Percentiles rank a stretch among this genome's conserved stretches.
Conservation (phyloP, 1,140 invertebrate genomes). For the Hylaeus anthracinus region DNA sequence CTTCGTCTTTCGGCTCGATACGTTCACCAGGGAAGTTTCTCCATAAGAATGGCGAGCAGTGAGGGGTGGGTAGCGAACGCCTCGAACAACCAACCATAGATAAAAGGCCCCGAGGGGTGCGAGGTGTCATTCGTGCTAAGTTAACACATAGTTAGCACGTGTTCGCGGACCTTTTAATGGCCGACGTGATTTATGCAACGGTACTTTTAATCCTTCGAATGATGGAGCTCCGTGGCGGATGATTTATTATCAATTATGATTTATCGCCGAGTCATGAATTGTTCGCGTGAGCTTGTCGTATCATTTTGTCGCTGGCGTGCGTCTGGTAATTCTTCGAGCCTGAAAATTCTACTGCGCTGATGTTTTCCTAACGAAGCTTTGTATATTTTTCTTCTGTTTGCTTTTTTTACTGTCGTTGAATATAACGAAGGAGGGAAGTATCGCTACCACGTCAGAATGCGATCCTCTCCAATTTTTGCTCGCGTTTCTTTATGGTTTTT, state of each 20-base stretch:
- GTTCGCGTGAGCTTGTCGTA: not conserved
- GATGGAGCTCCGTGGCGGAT: not conserved
- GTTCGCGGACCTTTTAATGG: conserved; percentile 14
- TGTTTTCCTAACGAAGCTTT: too few species aligned
- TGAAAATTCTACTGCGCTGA: too few species aligned
- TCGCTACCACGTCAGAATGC: too few species aligned
- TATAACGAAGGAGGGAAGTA: too few species aligned
- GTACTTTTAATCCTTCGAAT: conserved; percentile 28
- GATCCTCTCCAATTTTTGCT: too few species aligned
- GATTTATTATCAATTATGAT: conserved; percentile 41
- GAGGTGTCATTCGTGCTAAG: not conserved
- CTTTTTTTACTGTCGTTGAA: too few species aligned
- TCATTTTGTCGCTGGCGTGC: too few species aligned
- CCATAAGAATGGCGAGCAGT: conserved; percentile 3
- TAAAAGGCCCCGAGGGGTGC: conserved; percentile 10
- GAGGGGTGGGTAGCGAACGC: too few species aligned
- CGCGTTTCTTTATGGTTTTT: too few species aligned
- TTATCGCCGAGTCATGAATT: conserved; percentile 8
- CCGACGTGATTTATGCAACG: conserved; percentile 32
- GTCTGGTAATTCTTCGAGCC: too few species aligned
- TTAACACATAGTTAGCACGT: conserved; percentile 19
- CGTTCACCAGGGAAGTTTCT: conserved; percentile 5
- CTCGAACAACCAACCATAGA: conserved; percentile 2
- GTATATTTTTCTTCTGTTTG: too few species aligned
- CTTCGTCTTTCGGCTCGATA: conserved; percentile 36